Base-by-base conservation (phyloP, 2,888 invertebrate species). In the Xestoiulus laeticollis region DNA sequence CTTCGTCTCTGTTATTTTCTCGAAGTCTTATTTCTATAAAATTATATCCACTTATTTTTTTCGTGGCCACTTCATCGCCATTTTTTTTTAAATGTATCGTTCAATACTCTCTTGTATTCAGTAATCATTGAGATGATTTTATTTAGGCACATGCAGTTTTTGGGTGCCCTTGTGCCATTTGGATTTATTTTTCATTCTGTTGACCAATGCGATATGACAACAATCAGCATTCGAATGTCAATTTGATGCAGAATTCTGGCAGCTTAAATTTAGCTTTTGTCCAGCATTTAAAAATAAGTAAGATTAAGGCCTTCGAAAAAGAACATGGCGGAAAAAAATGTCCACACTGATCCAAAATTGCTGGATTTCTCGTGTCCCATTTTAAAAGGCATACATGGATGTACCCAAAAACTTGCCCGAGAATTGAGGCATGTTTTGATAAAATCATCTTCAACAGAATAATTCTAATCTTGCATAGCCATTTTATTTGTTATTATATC, bases 1-100 rank as follows among this genome's bases (percentile, higher is more conserved):
- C 26, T 78, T 30, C 26, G 78, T 16, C 16, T 78, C 30, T 30
- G 26, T 30, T 78, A 32, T 78, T 78, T 78, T 78, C 16, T 78
- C 16, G 30, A 78, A 78, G 14, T 78, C 78, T 78, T 16, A 78
- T 32, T 78, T 78, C 78, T 78, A 78, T 78, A 78, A 78, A 78
- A 78, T 14, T 26, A 26, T 68, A 68, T 8, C 30, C 78, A 30
- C 12, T 8, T 68, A 68, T 78, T 78, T 78, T 78, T 78, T 78
- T 68, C 26, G 30, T 26, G 78, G 26, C 12, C 26, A 68, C 16
- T 78, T 78, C 30, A 26, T 32, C 30, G 78, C 78, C 30, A 78
- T 78, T 78, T 78, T 78, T 78, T 78, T 78, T 78, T 78, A 30
- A 78, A 78, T 30, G 14, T 78, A 78, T 78, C 30, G 16, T 78